phyloP scores from a whole-genome alignment of 2,113 vertebrate species.

The Platysteira castanea region DNA sequence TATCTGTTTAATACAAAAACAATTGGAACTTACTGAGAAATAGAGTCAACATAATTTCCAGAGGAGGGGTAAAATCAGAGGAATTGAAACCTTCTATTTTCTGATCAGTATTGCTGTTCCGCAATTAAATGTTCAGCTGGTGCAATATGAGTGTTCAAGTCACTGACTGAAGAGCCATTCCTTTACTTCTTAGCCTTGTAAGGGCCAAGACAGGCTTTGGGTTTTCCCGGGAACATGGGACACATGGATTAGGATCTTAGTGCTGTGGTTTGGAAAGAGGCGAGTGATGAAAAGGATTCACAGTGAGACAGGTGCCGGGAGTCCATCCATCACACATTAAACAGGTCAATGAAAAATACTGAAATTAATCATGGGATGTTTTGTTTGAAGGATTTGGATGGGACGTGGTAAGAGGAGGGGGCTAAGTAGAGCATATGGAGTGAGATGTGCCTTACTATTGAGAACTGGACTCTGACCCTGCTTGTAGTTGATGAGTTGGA shows the following conservation, averaged over 20 bases:
- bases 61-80: not conserved
- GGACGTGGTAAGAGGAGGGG: not conserved
- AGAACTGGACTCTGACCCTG: not conserved
- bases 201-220: not conserved
- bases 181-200: not conserved
- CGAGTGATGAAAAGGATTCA: not conserved
- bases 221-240: not conserved
- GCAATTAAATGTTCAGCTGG: not conserved
- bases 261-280: not conserved
- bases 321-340: not conserved
- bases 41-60: not conserved
- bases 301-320: not conserved
- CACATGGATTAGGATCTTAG: not conserved
- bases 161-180: not conserved
- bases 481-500: not conserved
- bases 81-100: not conserved
- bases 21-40: not conserved
- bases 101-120: not conserved
- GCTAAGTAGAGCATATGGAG: not conserved
- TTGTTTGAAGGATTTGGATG: not conserved
- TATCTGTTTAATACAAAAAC: not conserved
- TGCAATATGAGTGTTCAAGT: not conserved
- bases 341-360: not conserved
- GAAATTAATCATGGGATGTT: not conserved
- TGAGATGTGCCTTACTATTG: not conserved